These are phyloP conservation scores for Yponomeuta plumbellus DNA, from an alignment of 2,888 invertebrate genomes.

Conservation along the genomic window DNA sequence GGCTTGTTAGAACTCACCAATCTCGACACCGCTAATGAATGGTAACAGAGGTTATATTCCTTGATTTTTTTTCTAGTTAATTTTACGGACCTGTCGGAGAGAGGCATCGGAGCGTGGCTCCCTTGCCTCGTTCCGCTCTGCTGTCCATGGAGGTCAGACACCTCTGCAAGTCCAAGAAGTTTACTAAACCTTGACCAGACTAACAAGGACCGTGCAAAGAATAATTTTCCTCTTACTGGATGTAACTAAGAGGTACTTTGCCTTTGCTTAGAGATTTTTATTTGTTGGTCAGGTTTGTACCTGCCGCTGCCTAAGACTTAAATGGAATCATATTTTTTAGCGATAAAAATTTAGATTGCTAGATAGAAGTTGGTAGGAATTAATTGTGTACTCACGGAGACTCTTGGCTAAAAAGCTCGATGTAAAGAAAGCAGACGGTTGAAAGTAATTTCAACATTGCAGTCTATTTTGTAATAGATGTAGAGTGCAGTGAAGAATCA, in stretches of 20 bases:
- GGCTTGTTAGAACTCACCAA: neutral
- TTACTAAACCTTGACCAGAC: neutral
- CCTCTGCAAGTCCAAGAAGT: constrained; percentile 31
- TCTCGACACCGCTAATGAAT: neutral
- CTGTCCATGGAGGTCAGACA: constrained; percentile 53
- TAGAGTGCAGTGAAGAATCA: neutral
- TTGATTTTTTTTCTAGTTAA: neutral
- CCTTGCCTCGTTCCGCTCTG: constrained; percentile 39
- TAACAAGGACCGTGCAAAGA: neutral
- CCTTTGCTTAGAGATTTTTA: neutral
- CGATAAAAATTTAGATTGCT: neutral
- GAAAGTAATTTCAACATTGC: neutral
- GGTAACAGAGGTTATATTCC: neutral
- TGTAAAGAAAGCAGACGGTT: neutral
- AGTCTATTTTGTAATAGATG: neutral
- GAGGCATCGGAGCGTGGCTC: constrained; percentile 49
- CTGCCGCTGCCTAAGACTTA: neutral
- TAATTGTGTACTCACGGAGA: neutral
- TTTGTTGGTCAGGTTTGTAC: neutral
- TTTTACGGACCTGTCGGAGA: constrained; percentile 8
- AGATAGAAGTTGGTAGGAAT: neutral
- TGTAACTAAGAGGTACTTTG: neutral
- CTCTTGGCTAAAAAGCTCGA: neutral
- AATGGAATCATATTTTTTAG: neutral
- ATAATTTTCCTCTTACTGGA: neutral